Evolutionary conservation across 1,140 invertebrate species (phyloP).

Genomic region (Drosophila navojoa): DNA sequence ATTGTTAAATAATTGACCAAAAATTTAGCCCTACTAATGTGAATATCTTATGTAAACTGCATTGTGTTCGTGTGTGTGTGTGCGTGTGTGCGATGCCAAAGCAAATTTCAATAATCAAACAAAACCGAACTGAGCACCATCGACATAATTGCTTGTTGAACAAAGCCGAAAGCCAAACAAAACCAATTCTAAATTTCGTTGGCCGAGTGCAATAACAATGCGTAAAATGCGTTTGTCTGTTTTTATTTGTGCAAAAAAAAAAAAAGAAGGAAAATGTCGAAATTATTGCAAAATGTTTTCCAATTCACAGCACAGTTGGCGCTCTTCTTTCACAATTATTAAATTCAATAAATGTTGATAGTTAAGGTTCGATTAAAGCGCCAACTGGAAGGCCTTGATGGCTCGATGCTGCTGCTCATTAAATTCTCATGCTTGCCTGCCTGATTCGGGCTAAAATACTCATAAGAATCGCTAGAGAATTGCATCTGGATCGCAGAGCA

Average conservation of each 20-base stretch:
- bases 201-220: slow-evolving; percentile 9
- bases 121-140: slow-evolving; percentile 2
- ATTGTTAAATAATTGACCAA: slow-evolving; percentile 20
- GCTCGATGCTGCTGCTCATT: slow-evolving; percentile 34
- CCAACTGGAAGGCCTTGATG: slow-evolving; percentile 7
- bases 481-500: slow-evolving; percentile 11
- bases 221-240: slow-evolving; percentile 25
- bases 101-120: slow-evolving; percentile 34
- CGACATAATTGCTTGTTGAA: slow-evolving; percentile 31
- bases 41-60: slow-evolving; percentile 34
- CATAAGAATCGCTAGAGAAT: slow-evolving; percentile 7
- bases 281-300: slow-evolving; percentile 32
- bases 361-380: slow-evolving; percentile 1
- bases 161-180: slow-evolving; percentile 16
- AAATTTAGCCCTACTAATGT: slow-evolving; percentile 11
- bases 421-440: slow-evolving; percentile 51
- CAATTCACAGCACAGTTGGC: slow-evolving; percentile 5
- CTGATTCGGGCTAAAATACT: slow-evolving; percentile 16
- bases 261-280: slow-evolving; percentile 15
- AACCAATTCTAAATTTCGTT: slow-evolving; percentile 10
- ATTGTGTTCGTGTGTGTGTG: no score
- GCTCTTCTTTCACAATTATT: slow-evolving; percentile 12
- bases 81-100: not conserved
- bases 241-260: slow-evolving; percentile 17
- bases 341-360: not conserved